Conservation (phyloP, 1,140 invertebrate species). For the Solenopsis invicta region DNA sequence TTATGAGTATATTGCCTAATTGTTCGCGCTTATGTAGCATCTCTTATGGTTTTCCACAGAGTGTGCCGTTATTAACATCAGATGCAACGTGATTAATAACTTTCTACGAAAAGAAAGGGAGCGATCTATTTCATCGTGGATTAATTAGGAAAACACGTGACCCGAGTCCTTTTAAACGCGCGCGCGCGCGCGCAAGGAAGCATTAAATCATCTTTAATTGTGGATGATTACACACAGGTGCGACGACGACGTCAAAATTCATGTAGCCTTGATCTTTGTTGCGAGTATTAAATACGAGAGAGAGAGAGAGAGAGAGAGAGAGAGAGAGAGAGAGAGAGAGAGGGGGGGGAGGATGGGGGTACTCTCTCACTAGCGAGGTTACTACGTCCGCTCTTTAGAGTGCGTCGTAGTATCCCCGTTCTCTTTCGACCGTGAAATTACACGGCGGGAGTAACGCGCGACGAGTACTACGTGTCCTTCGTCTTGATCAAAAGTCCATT, state of each 20-base stretch:
- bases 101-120: not conserved
- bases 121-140: not conserved
- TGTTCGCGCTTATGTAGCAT: not conserved
- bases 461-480: conserved; percentile 75
- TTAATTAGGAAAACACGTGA: not conserved
- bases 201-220: conserved; percentile 4
- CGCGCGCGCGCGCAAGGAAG: too few species aligned
- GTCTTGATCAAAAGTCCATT: conserved; percentile 74
- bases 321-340: not conserved
- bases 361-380: conserved; percentile 59
- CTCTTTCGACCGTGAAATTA: conserved; percentile 77
- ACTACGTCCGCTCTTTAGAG: conserved; percentile 71
- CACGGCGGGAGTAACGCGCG: conserved; percentile 68
- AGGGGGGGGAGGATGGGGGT: not conserved
- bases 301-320: not conserved
- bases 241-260: conserved; percentile 21
- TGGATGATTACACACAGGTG: conserved; percentile 29
- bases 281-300: not conserved
- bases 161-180: conserved; percentile 22
- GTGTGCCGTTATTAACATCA: not conserved
- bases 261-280: conserved; percentile 42
- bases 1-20: not conserved
- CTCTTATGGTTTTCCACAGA: too few species aligned
- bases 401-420: conserved; percentile 75
- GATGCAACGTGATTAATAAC: not conserved